Evolutionary conservation across 1,140 invertebrate genomes (phyloP), one percentile per base, ranked within the genome.

Genomic region (Drosophila dunni): DNA sequence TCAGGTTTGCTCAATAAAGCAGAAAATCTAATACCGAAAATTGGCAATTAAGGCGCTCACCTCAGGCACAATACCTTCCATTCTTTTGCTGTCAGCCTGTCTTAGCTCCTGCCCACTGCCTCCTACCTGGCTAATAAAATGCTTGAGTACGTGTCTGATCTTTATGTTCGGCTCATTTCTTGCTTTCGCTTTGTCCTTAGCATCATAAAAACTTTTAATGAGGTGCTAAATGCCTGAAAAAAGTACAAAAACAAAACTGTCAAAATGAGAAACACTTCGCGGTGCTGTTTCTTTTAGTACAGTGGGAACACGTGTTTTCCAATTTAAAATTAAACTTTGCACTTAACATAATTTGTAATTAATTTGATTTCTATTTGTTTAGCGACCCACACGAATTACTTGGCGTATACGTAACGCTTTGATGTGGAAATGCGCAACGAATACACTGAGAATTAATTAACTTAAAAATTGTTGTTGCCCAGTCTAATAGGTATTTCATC

Each of bases 201-300:
- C 58, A 42, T 70, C 66, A 42, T 75, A 69, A 81, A 81, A 81
- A 74, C 44, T 82, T 75, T 81, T 74, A 81, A 81, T 82, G 79
- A 76, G 62, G 51, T 65, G 65, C 61, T 75, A 75, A 81, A 82
- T 82, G 46, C 45, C 45, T 62, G 44, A 20, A 45, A 50, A 60
- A 56, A 42, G 42, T 63, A 77, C 46, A 44, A 45, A 74, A 75
- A 61, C 61, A 75, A 76, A 75, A 38, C 64, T 44, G 45, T 79
- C 54, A 66, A 75, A 69, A 48, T 46, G 11, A 61, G 17, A 36
- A 40, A 13, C 24, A 33, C 24, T 17, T 9, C 7, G 13, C 11
- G 9, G 10, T 20, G 13, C 42, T 11, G 9, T 29, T 29, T 6
- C 17, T 34, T 24, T 40, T 15, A 45, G 44, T 57, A 40, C 33